phyloP scores from a whole-genome alignment of 2,888 invertebrate species.

The Trissolcus brochymenae region DNA sequence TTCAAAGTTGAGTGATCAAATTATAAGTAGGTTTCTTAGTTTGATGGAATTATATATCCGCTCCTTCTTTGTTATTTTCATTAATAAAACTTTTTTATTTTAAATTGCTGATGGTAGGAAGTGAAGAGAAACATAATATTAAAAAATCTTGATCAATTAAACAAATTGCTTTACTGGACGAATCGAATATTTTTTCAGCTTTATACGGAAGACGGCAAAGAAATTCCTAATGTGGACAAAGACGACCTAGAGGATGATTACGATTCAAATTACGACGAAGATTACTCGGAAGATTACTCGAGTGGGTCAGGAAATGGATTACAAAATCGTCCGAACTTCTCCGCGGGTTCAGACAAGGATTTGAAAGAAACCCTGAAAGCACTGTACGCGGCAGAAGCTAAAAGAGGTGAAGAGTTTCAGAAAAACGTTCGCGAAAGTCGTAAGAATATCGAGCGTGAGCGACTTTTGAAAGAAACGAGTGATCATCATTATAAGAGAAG shows the following conservation, averaged over 20 bases:
- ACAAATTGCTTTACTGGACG: not conserved
- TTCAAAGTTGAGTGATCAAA: slow-evolving; percentile 5
- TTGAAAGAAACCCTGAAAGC: slow-evolving; percentile 60
- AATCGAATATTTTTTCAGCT: slow-evolving; percentile 58
- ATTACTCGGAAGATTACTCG: slow-evolving; percentile 53
- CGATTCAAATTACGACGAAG: slow-evolving; percentile 42
- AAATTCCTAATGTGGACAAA: slow-evolving; percentile 59
- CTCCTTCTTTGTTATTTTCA: not conserved
- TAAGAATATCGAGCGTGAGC: slow-evolving; percentile 23
- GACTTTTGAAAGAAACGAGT: slow-evolving; percentile 9
- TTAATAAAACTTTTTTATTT: no score
- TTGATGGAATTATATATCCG: not conserved
- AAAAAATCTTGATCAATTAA: no score
- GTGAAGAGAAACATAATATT: no score
- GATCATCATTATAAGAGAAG: slow-evolving; percentile 22
- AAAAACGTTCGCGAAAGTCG: slow-evolving; percentile 26
- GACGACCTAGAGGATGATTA: slow-evolving; percentile 59
- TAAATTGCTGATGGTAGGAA: no score
- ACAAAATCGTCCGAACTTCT: slow-evolving; percentile 3
- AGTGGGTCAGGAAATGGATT: slow-evolving; percentile 35
- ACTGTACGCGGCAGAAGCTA: slow-evolving; percentile 5
- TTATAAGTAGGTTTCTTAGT: slow-evolving; percentile 5
- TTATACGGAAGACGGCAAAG: slow-evolving; percentile 64
- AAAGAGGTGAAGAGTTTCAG: slow-evolving; percentile 54
- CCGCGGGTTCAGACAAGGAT: slow-evolving; percentile 51